Conservation (phyloP, 2,797 vertebrate genomes). For the Falco berigora region DNA sequence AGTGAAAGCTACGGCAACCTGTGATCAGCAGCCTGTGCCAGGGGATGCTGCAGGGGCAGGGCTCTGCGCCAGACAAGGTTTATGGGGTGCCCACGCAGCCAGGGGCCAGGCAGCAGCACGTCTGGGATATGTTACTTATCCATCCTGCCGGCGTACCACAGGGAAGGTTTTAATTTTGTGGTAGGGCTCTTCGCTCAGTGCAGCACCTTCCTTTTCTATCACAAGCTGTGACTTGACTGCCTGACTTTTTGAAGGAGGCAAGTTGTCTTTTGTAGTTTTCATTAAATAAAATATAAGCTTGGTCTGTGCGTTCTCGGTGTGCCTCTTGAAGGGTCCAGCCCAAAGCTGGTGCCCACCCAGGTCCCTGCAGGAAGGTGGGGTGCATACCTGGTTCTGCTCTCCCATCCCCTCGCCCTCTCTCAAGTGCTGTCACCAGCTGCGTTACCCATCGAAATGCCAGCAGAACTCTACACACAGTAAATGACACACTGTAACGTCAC, state of each 20-base stretch:
- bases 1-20: background rate
- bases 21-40: background rate
- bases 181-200: background rate
- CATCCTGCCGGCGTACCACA: background rate
- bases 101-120: fast-evolving
- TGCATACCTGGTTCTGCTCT: background rate
- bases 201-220: background rate
- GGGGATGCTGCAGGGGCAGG: background rate
- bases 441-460: fast-evolving
- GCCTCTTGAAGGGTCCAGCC: background rate
- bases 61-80: fast-evolving
- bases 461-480: background rate
- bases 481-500: background rate
- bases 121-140: background rate
- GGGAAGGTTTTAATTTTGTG: background rate
- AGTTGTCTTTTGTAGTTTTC: background rate
- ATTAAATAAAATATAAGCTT: background rate
- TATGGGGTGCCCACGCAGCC: background rate
- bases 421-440: background rate
- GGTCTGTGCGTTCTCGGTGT: background rate
- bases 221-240: background rate
- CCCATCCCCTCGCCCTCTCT: background rate
- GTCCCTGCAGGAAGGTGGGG: background rate
- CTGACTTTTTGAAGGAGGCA: background rate
- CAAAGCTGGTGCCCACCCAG: background rate